Percentiles rank a stretch among this genome's conserved stretches.
These are phyloP conservation scores for Fissipunctia ypsillon DNA, from an alignment of 2,888 invertebrate genomes.

Conservation along the genomic window DNA sequence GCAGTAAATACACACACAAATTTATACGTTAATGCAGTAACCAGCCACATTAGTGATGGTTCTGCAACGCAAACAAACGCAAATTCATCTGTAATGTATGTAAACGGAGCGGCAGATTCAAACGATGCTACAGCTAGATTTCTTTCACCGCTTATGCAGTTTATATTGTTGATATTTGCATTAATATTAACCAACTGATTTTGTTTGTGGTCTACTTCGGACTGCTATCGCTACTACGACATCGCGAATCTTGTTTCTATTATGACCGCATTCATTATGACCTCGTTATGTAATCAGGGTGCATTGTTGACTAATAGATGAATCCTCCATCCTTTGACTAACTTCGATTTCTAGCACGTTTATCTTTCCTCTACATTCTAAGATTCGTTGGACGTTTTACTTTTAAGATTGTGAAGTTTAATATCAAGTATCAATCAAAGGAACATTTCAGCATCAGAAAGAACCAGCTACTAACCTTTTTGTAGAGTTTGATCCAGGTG, in stretches of 20 bases:
- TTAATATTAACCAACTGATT: conserved; percentile 22
- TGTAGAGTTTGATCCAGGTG: conserved; percentile 99
- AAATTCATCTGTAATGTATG: conserved; percentile 60
- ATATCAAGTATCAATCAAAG: background rate
- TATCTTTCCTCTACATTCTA: background rate
- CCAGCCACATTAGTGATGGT: conserved; percentile 61
- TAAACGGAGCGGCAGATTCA: conserved; percentile 60
- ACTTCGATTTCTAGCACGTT: background rate
- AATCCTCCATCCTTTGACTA: conserved; percentile 15
- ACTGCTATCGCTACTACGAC: conserved; percentile 12
- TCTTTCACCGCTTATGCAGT: conserved; percentile 30
- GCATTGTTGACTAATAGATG: conserved; percentile 6
- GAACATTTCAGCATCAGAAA: background rate
- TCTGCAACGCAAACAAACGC: conserved; percentile 60
- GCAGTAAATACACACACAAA: conserved; percentile 61
- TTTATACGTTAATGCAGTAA: conserved; percentile 61
- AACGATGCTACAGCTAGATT: conserved; percentile 37
- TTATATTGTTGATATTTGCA: conserved; percentile 32
- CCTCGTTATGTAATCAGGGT: conserved; percentile 32
- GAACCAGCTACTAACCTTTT: conserved; percentile 94
- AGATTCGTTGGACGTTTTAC: background rate
- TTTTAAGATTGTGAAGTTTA: conserved; percentile 1
- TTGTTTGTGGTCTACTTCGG: background rate
- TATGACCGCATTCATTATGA: conserved; percentile 29
- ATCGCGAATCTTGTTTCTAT: conserved; percentile 32